phyloP scores from a whole-genome alignment of 2,113 vertebrate species.

The Abramis brama region DNA sequence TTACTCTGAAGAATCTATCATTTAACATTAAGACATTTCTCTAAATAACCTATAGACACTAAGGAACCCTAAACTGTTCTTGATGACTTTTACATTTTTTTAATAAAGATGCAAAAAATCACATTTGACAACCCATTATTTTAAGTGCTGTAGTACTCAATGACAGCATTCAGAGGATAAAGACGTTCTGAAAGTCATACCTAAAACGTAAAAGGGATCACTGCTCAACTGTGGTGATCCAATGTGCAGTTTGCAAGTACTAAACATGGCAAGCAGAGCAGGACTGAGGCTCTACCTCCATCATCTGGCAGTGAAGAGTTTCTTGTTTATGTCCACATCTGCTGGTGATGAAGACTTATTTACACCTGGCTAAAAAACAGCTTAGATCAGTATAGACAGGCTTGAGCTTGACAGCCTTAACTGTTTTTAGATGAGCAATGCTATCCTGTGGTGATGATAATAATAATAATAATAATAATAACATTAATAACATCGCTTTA shows the following conservation, averaged over 20 bases:
- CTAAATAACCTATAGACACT: no score
- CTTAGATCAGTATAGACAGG: not conserved
- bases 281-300: constrained; percentile 36
- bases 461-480: not conserved
- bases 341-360: not conserved
- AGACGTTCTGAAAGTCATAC: not conserved
- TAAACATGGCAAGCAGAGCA: not conserved
- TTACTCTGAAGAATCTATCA: no score
- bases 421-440: not conserved
- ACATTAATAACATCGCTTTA: not conserved
- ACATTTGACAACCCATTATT: not conserved
- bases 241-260: not conserved
- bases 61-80: not conserved
- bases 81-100: not conserved
- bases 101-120: not conserved
- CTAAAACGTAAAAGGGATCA: not conserved
- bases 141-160: not conserved
- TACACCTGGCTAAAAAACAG: not conserved
- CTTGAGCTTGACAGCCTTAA: not conserved
- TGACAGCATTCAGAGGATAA: not conserved
- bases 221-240: not conserved
- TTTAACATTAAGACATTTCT: no score
- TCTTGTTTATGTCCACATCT: not conserved
- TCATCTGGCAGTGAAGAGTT: constrained; percentile 33
- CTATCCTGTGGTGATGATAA: not conserved